Evolutionary conservation across 2,888 invertebrate species (phyloP), one percentile per base, ranked within the genome.

Genomic region (Idaea biselata): DNA sequence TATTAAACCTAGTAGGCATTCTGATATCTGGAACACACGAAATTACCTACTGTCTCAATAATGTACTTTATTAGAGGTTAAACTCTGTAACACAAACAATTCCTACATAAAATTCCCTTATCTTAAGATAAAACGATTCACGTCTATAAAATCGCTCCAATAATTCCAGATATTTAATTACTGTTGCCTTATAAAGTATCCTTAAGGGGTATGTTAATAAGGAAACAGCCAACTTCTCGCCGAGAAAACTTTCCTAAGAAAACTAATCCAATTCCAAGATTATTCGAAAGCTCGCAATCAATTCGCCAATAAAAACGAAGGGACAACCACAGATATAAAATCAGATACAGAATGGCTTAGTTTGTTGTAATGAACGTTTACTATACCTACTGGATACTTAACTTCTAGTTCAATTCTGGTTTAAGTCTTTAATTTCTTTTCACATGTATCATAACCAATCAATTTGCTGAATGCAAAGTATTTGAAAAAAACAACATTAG

Each of bases 221-320:
- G 79, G 76, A 82, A 81, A 74, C 73, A 69, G 73, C 68, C 70
- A 67, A 75, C 73, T 80, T 79, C 72, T 73, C 69, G 63, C 61
- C 69, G 72, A 71, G 73, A 75, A 81, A 84, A 83, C 71, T 83
- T 85, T 75, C 75, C 76, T 81, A 81, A 81, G 83, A 83, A 85
- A 89, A 86, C 83, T 86, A 88, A 88, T 88, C 83, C 85, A 79
- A 80, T 82, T 78, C 78, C 76, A 78, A 82, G 85, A 88, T 88
- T 86, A 88, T 87, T 87, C 83, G 80, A 76, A 72, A 77, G 82
- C 83, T 83, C 76, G 83, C 87, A 88, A 90, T 89, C 89, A 88
- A 88, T 88, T 86, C 84, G 81, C 82, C 84, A 85, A 86, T 87
- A 87, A 89, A 86, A 87, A 85, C 81, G 86, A 79, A 73, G 78